These are phyloP conservation scores for Tiaroga cobitis DNA, from an alignment of 2,797 vertebrate genomes.

Conservation along the genomic window DNA sequence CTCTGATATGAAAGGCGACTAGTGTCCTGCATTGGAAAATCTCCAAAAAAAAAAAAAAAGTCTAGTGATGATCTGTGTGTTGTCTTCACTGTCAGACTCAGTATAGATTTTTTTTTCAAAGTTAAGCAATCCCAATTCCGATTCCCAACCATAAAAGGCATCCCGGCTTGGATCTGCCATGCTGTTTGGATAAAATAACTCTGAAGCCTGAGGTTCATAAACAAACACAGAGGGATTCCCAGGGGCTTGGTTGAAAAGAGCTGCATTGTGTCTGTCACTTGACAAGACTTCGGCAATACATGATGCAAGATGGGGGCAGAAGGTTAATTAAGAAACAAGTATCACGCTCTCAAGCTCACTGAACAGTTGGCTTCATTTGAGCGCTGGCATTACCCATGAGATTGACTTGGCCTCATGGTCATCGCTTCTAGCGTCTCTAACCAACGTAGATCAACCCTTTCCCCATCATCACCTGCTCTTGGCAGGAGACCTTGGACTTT, in stretches of 20 bases:
- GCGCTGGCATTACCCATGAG: conserved; percentile 38
- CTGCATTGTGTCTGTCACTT: conserved; percentile 54
- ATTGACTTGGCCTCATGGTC: conserved; percentile 46
- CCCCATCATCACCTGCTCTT: conserved; percentile 66
- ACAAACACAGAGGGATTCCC: conserved; percentile 31
- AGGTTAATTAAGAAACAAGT: conserved; percentile 57
- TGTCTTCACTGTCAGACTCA: not conserved
- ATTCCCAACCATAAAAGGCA: not conserved
- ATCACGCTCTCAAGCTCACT: conserved; percentile 44
- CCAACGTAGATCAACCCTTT: conserved; percentile 57
- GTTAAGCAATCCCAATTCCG: not conserved
- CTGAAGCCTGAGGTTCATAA: conserved; percentile 34
- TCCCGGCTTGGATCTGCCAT: conserved; percentile 35
- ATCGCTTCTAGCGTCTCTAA: conserved; percentile 54
- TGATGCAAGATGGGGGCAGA: conserved; percentile 22
- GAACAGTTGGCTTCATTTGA: conserved; percentile 53
- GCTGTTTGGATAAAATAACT: conserved; percentile 31
- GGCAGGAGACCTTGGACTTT: conserved; percentile 70
- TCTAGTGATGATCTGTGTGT: conserved; percentile 8
- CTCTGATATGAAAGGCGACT: conserved; percentile 26
- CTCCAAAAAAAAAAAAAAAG: not conserved
- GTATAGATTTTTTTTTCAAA: not conserved
- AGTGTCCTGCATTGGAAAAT: not conserved
- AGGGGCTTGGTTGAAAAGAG: conserved; percentile 39
- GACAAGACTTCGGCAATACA: conserved; percentile 38